These are phyloP conservation scores for Gastrophryne carolinensis DNA, from an alignment of 2,797 vertebrate species.

Conservation along the genomic window DNA sequence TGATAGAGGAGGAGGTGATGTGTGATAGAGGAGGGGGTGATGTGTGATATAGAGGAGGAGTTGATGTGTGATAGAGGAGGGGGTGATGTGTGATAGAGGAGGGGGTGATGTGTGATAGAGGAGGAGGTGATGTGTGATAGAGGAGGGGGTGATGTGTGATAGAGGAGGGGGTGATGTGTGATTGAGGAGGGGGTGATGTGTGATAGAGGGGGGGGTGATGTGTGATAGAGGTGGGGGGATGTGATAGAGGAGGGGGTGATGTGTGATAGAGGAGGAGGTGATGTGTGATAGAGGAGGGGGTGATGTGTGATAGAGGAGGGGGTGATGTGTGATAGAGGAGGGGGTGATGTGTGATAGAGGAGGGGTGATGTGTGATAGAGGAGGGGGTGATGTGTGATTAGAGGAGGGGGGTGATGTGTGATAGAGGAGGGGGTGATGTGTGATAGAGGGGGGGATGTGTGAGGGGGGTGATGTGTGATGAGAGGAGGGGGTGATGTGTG, in stretches of 20 bases:
- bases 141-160: background rate
- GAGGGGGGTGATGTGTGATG: too few species aligned
- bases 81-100: background rate
- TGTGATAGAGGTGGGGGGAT: too few species aligned
- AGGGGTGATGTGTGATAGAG: background rate
- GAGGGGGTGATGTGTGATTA: background rate
- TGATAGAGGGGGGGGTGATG: background rate
- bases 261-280: background rate
- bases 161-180: too few species aligned
- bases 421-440: too few species aligned
- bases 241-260: too few species aligned
- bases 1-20: background rate
- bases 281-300: too few species aligned
- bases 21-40: background rate
- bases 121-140: background rate
- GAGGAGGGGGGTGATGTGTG: too few species aligned
- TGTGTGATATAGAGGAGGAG: background rate
- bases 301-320: background rate
- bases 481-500: too few species aligned
- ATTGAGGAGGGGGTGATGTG: background rate
- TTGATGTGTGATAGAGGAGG: background rate
- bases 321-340: background rate
- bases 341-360: background rate
- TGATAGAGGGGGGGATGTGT: too few species aligned
- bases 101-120: background rate